phyloP scores from a whole-genome alignment of 2,113 vertebrate genomes.

The Lophotis ruficrista region DNA sequence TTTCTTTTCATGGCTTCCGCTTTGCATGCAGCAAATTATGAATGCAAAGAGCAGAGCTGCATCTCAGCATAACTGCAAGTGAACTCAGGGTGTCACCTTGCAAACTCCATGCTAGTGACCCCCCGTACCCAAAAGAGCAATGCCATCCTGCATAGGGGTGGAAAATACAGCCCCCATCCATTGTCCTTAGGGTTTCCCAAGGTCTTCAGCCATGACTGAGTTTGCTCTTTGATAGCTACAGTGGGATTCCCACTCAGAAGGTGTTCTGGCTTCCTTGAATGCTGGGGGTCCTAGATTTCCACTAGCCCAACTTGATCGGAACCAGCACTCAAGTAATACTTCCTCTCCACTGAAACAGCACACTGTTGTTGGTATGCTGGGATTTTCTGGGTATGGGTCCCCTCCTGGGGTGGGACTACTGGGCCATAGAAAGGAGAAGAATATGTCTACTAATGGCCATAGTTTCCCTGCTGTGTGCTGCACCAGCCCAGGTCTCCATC shows the following conservation, averaged over 20 bases:
- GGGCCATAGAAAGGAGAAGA: not conserved
- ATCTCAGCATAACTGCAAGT: not conserved
- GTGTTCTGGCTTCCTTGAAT: not conserved
- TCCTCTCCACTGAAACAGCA: not conserved
- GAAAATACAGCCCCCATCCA: not conserved
- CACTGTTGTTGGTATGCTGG: not conserved
- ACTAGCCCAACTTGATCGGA: not conserved
- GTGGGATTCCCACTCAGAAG: not conserved
- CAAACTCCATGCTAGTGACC: not conserved
- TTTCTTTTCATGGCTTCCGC: not conserved
- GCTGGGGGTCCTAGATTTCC: not conserved
- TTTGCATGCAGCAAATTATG: not conserved
- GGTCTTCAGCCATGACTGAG: not conserved
- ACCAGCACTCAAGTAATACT: not conserved
- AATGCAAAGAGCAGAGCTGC: not conserved
- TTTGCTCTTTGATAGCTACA: not conserved
- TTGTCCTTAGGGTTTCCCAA: not conserved
- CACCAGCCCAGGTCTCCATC: no score
- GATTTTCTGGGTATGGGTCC: not conserved
- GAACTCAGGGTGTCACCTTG: not conserved
- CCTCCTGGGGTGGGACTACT: not conserved
- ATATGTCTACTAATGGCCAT: not conserved
- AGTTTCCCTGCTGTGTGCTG: not conserved
- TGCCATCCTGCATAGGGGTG: not conserved
- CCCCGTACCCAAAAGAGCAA: not conserved